Evolutionary conservation across 2,797 vertebrate species (phyloP).

Genomic region (Pelobates cultripes): DNA sequence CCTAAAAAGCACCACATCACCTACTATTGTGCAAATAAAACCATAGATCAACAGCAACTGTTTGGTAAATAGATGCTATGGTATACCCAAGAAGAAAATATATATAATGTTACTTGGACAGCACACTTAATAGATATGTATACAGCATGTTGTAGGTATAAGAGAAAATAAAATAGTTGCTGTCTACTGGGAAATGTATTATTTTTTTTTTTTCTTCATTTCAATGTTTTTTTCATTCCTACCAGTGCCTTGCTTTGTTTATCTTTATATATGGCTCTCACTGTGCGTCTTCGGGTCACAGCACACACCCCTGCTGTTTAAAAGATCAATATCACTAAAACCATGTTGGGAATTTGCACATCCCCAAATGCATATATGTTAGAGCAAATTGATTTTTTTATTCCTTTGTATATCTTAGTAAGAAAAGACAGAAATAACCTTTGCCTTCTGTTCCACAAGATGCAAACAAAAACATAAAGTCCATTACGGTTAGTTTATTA

Average conservation of each 20-base stretch:
- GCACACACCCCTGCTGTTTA: constrained; percentile 23
- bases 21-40: too few species aligned
- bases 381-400: constrained; percentile 39
- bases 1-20: too few species aligned
- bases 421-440: neutral
- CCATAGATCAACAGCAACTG: too few species aligned
- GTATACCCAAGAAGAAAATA: too few species aligned
- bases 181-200: neutral
- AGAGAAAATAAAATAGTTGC: too few species aligned
- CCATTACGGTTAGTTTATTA: too few species aligned
- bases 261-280: constrained; percentile 2
- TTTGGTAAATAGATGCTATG: too few species aligned
- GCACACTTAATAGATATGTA: too few species aligned
- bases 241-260: constrained; percentile 2
- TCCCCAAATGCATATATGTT: constrained; percentile 35
- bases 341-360: constrained; percentile 45
- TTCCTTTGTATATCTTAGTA: neutral
- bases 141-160: too few species aligned
- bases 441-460: too few species aligned
- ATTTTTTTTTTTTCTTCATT: neutral
- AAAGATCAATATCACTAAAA: constrained; percentile 48
- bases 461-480: too few species aligned
- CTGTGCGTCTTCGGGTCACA: constrained; percentile 38
- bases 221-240: neutral
- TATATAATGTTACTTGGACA: too few species aligned